Evolutionary conservation across 2,113 vertebrate genomes (phyloP).

Genomic region (Cephalopterus ornatus): DNA sequence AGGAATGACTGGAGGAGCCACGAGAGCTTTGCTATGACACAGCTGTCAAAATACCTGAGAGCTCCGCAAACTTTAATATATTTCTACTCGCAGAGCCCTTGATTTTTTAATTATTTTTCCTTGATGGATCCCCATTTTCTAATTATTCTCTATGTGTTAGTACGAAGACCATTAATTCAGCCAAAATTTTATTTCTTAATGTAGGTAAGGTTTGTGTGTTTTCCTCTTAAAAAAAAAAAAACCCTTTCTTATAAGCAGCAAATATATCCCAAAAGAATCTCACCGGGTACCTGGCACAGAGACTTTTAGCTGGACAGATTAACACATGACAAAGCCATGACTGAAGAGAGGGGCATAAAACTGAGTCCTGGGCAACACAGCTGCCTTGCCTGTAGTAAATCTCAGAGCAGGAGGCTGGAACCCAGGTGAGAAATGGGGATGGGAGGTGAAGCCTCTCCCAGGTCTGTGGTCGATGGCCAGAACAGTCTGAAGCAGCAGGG

Average conservation of each 20-base stretch:
- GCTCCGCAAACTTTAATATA: background rate
- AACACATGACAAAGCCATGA: background rate
- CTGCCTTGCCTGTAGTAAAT: background rate
- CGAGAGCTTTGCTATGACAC: background rate
- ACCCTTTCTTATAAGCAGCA: background rate
- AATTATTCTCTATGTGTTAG: background rate
- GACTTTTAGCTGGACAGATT: background rate
- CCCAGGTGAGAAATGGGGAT: background rate
- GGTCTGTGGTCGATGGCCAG: background rate
- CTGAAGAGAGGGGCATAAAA: background rate
- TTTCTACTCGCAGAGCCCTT: background rate
- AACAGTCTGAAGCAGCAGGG: background rate
- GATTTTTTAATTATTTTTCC: background rate
- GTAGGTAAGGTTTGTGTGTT: fast-evolving
- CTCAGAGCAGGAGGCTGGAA: background rate
- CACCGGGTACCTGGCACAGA: background rate
- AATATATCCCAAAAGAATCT: background rate
- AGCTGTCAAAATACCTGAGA: background rate
- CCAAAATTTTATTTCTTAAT: background rate
- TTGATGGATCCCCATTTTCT: background rate
- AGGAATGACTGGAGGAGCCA: background rate
- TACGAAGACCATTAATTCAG: background rate
- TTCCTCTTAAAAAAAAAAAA: background rate
- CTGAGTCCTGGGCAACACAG: background rate
- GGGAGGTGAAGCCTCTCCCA: background rate